Percentiles rank a stretch among this genome's conserved stretches.
Conservation (phyloP, 1,140 invertebrate species). For the Drosophila tropicalis region DNA sequence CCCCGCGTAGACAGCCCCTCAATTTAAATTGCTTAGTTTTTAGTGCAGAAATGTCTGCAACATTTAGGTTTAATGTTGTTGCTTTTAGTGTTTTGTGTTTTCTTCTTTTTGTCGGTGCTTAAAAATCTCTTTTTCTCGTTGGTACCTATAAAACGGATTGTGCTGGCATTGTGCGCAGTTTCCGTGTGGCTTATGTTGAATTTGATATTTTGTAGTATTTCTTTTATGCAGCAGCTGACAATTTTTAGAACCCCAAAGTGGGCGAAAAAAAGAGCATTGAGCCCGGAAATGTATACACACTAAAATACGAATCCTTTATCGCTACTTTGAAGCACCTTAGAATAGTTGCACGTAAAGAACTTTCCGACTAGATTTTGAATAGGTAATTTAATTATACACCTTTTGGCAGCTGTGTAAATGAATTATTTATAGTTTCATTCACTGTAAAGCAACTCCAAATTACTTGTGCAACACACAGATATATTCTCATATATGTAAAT, state of each 20-base stretch:
- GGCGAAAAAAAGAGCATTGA: neutral
- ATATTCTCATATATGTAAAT: neutral
- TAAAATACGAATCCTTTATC: neutral
- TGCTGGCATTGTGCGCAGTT: slow-evolving; percentile 55
- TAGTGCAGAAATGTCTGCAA: slow-evolving; percentile 77
- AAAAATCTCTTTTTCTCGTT: slow-evolving; percentile 27
- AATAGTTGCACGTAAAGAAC: too few relatives aligned
- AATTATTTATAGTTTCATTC: slow-evolving; percentile 12
- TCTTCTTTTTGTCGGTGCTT: slow-evolving; percentile 33
- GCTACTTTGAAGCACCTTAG: too few relatives aligned
- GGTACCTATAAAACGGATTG: neutral
- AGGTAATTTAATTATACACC: neutral
- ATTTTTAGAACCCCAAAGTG: slow-evolving; percentile 11
- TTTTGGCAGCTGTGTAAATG: neutral
- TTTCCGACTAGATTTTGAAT: neutral
- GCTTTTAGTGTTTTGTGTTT: slow-evolving; percentile 46
- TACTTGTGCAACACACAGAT: neutral
- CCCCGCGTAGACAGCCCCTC: slow-evolving; percentile 19
- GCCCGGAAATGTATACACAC: neutral
- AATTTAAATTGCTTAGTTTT: slow-evolving; percentile 73
- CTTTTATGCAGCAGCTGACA: slow-evolving; percentile 31
- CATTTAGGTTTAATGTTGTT: slow-evolving; percentile 69
- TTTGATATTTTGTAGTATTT: slow-evolving; percentile 38
- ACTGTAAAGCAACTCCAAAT: neutral
- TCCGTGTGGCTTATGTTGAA: slow-evolving; percentile 63